Conservation (phyloP, 2,113 vertebrate genomes). For the Chionomys nivalis region DNA sequence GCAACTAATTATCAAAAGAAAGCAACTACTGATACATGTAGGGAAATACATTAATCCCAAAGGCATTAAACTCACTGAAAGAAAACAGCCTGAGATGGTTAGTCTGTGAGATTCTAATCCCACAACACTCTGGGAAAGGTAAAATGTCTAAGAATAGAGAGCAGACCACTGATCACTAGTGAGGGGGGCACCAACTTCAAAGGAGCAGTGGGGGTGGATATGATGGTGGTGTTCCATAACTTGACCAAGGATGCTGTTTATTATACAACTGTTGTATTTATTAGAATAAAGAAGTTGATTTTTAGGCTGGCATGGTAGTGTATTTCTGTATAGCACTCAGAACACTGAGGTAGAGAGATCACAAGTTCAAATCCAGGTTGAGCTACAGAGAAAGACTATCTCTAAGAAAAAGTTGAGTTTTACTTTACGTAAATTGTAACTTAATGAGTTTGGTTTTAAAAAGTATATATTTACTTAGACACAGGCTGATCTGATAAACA, state of each 20-base stretch:
- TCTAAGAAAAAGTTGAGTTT: neutral
- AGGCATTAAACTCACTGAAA: neutral
- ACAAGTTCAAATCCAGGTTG: neutral
- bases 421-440: neutral
- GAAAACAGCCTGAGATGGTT: conserved; percentile 9
- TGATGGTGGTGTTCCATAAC: neutral
- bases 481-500: neutral
- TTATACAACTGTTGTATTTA: neutral
- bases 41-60: neutral
- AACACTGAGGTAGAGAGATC: neutral
- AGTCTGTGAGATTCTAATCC: neutral
- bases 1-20: conserved; percentile 20
- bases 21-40: neutral
- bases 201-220: neutral
- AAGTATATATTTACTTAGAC: neutral
- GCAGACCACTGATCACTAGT: neutral
- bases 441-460: neutral
- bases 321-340: neutral
- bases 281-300: neutral
- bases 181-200: neutral
- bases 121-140: conserved; percentile 7
- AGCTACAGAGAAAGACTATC: neutral
- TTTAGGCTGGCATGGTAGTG: neutral
- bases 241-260: conserved; percentile 22
- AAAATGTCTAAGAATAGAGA: neutral